These are phyloP conservation scores for Ageneiosus marmoratus DNA, from an alignment of 2,113 vertebrate genomes.

Conservation along the genomic window DNA sequence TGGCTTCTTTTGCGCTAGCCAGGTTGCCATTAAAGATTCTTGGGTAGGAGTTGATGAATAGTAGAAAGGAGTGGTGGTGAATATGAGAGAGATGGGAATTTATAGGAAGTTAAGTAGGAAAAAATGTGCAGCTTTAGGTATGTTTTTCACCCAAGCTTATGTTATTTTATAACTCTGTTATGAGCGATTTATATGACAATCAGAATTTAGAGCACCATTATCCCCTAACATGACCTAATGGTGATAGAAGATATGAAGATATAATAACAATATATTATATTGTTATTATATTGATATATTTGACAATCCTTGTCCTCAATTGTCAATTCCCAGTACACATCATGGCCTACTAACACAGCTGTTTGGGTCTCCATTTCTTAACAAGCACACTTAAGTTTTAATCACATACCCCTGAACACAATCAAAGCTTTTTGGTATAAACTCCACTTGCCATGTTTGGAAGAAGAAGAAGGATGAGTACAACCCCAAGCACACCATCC, in stretches of 20 bases:
- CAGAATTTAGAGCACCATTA: neutral
- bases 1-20: neutral
- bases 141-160: neutral
- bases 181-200: neutral
- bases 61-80: neutral
- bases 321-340: neutral
- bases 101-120: neutral
- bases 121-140: neutral
- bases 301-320: neutral
- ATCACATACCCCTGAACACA: too few relatives aligned
- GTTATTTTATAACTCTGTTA: neutral
- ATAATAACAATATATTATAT: neutral
- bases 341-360: too few relatives aligned
- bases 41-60: neutral
- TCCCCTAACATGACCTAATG: neutral
- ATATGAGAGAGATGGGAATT: neutral
- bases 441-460: too few relatives aligned
- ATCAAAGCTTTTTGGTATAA: too few relatives aligned
- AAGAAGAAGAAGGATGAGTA: too few relatives aligned
- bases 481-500: too few relatives aligned
- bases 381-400: too few relatives aligned
- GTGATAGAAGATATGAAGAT: neutral
- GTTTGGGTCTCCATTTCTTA: too few relatives aligned
- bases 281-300: too few relatives aligned
- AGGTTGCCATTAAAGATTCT: neutral